Evolutionary conservation across 2,797 vertebrate genomes (phyloP), one percentile per base, ranked within the genome.

Genomic region (Chelon auratus): DNA sequence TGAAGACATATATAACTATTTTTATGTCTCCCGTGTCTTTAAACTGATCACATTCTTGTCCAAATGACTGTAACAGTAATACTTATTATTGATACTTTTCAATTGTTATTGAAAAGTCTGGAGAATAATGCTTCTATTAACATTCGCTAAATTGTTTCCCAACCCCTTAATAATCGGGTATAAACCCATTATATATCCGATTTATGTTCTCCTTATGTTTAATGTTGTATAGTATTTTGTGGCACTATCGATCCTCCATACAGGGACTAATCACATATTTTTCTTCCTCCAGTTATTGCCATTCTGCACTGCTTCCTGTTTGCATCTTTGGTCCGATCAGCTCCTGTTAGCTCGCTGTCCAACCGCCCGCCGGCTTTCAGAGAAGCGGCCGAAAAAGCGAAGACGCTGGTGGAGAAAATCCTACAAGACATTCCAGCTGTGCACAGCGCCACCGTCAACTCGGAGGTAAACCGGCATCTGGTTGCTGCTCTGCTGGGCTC

Each of bases 341-440:
- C 92, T 0, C 94, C 95, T 0, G 11, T 91, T 43, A 7, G 37
- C 40, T 40, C n/a, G 2, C n/a, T 18, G 1, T n/a, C 69, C 1
- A 3, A 13, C 30, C 12, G 6, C 0, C 20, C 37, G 0, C 62
- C 60, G 1, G 78, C 79, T 4, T 83, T 95, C 68, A 75, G 68
- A n/a, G 83, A 84, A 33, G 90, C 87, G 0, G 54, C 90, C 7
- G 75, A 87, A 20, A 82, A 62, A n/a, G 93, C 90, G 1, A 88
- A 82, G 37, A 88, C 81, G 20, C 90, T 97, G 76, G 89, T 92
- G 18, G 81, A 78, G 50, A 95, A 95, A 74, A 92, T 96, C 58
- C 75, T 84, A 0, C 24, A 10, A 15, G 89, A 93, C 0, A 73
- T 95, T 1, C 68, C 63, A 1, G 36, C 50, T 0, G 56, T 79